phyloP scores from a whole-genome alignment of 2,113 vertebrate species.

The Eudorcas thomsonii region DNA sequence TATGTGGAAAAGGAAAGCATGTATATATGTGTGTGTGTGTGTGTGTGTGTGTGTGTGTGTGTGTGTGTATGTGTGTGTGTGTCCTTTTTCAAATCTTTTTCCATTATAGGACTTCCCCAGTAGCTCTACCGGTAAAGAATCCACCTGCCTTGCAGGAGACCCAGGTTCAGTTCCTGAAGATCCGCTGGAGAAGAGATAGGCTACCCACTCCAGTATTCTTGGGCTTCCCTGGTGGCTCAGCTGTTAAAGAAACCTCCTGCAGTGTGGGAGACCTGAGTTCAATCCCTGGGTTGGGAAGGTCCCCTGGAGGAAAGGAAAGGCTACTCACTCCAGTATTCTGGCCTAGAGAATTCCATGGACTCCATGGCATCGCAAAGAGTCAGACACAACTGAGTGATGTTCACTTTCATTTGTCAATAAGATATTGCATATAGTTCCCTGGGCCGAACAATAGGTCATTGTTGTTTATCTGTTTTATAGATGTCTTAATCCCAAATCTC shows the following conservation, averaged over 20 bases:
- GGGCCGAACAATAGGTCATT: background rate
- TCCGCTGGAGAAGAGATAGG: background rate
- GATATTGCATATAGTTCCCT: background rate
- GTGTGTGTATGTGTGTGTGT: too few relatives aligned
- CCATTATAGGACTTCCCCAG: background rate
- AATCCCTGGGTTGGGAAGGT: background rate
- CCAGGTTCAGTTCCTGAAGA: background rate
- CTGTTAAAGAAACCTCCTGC: background rate
- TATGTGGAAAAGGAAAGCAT: too few relatives aligned
- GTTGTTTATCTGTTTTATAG: background rate
- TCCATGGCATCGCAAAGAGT: accelerated
- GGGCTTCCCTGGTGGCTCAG: background rate
- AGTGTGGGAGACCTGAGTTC: background rate
- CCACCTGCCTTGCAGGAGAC: background rate
- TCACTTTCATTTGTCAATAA: background rate
- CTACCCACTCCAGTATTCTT: background rate
- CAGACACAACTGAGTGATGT: background rate
- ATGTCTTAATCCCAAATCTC: background rate
- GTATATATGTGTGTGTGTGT: too few relatives aligned
- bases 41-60: too few relatives aligned
- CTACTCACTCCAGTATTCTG: background rate
- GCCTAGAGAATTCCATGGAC: background rate
- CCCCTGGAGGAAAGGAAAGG: background rate
- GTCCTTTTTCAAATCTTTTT: background rate
- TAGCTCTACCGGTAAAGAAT: background rate